These are phyloP conservation scores for Mylabris phalerata DNA, from an alignment of 1,140 invertebrate species.

Conservation along the genomic window DNA sequence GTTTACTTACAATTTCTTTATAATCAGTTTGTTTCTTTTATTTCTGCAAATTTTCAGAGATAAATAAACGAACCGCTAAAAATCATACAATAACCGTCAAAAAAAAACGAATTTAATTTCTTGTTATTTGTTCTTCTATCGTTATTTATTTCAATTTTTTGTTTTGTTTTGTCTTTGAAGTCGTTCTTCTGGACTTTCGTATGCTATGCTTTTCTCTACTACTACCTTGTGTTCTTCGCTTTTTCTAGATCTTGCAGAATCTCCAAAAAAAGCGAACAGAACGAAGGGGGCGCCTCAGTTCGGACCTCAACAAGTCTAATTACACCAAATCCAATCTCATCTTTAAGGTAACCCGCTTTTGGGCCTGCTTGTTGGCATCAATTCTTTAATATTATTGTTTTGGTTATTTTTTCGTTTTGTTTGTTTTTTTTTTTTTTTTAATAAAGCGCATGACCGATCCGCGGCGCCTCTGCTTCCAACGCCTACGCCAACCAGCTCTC, in stretches of 20 bases:
- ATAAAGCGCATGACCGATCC: slow-evolving; percentile 39
- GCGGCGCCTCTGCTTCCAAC: slow-evolving; percentile 40
- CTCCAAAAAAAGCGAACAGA: slow-evolving; percentile 94
- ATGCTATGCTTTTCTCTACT: slow-evolving; percentile 49
- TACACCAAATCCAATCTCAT: slow-evolving; percentile 93
- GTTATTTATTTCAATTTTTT: slow-evolving; percentile 15
- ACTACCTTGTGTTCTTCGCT: slow-evolving; percentile 67
- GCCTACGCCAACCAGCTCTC: slow-evolving; percentile 2
- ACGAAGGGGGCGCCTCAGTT: slow-evolving; percentile 84
- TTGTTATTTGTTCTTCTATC: slow-evolving; percentile 18
- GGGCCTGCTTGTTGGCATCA: slow-evolving; percentile 22
- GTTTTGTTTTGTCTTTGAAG: slow-evolving; percentile 28
- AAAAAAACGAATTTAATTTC: no score
- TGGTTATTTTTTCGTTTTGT: neutral
- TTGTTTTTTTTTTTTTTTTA: slow-evolving; percentile 13
- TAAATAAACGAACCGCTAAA: no score
- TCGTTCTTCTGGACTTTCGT: slow-evolving; percentile 41
- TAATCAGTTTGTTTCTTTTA: no score
- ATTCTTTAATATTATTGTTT: neutral
- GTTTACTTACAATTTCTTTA: no score
- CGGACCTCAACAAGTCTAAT: slow-evolving; percentile 80
- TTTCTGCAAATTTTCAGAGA: no score
- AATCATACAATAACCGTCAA: no score
- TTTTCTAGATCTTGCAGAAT: slow-evolving; percentile 95
- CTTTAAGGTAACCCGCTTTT: slow-evolving; percentile 82